Conservation (phyloP, 2,797 vertebrate genomes). For the Crocidura indochinensis region DNA sequence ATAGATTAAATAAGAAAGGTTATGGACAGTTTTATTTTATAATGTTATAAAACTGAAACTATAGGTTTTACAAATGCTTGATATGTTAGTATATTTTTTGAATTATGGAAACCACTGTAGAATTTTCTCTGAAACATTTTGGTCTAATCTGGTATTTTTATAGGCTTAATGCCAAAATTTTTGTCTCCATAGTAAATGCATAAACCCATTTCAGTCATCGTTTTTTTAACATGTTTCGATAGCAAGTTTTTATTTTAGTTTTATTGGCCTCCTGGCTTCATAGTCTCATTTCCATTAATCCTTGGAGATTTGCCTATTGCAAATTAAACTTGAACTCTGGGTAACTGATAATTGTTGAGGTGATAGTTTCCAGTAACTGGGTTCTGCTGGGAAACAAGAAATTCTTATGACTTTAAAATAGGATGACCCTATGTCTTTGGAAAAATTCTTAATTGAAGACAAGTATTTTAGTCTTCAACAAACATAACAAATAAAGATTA, state of each 20-base stretch:
- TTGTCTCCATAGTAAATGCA: constrained; percentile 76
- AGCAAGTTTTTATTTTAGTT: constrained; percentile 74
- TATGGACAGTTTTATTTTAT: constrained; percentile 50
- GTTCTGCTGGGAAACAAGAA: constrained; percentile 80
- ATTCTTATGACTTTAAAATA: constrained; percentile 69
- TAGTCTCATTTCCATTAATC: constrained; percentile 79
- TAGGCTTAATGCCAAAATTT: constrained; percentile 76
- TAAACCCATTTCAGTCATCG: constrained; percentile 76
- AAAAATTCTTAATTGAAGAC: constrained; percentile 72
- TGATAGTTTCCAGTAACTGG: constrained; percentile 82
- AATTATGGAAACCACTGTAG: constrained; percentile 61
- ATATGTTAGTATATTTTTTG: constrained; percentile 45
- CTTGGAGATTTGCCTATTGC: constrained; percentile 76
- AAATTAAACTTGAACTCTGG: constrained; percentile 84
- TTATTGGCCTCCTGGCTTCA: constrained; percentile 73
- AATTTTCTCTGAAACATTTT: constrained; percentile 66
- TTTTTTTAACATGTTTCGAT: constrained; percentile 75
- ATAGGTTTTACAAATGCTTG: background rate
- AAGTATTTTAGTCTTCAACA: constrained; percentile 69
- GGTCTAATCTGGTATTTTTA: constrained; percentile 71
- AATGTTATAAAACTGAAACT: constrained; percentile 45
- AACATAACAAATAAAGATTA: constrained; percentile 67
- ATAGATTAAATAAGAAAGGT: constrained; percentile 53
- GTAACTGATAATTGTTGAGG: constrained; percentile 81
- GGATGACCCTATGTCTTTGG: constrained; percentile 68